Base-by-base conservation (phyloP, 2,113 vertebrate genomes). In the Halichoerus grypus region DNA sequence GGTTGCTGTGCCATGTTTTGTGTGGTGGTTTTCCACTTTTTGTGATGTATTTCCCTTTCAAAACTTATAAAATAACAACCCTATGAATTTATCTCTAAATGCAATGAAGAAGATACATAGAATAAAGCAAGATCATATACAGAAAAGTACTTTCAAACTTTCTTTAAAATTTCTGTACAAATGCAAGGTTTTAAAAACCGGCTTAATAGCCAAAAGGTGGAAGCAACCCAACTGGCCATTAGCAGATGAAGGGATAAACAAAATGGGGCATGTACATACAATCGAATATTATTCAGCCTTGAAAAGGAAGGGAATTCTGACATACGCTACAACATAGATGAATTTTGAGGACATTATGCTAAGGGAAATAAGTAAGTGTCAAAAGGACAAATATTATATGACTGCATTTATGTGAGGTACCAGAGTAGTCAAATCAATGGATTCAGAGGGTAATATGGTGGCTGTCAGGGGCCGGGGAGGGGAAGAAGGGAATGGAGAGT, bases 111-210 rank as follows among this genome's bases (percentile, higher is more conserved):
- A 72, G 77, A 53, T 42, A 67, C 1, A 19, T n/a, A 95, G 39
- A 65, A 65, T 80, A 57, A 72, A 81, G 46, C 33, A 31, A 87
- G 49, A 46, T 57, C 1, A 74, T 74, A 36, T 49, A 21, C 13
- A 2, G 55, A 92, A 92, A 92, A 88, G 46, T n/a, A 77, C 42
- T 95, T 76, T 76, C 55, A 94, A 87, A 82, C 6, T 53, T 71
- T 72, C n/a, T 87, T 82, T 10, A 71, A 71, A 84, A 19, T 89
- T 96, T 79, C 28, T 59, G 12, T 53, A 33, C 15, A 89, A n/a
- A 61, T 51, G 21, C 13, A 87, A 39, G 42, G 33, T 31, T 95
- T 67, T 12, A 33, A 63, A 87, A 71, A 59, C n/a, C 46, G 46
- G 49, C 5, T 95, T 18, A 46, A 36, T 3, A 46, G 31, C 31